Conservation (phyloP, 2,888 invertebrate species). For the Cephus pulcher region DNA sequence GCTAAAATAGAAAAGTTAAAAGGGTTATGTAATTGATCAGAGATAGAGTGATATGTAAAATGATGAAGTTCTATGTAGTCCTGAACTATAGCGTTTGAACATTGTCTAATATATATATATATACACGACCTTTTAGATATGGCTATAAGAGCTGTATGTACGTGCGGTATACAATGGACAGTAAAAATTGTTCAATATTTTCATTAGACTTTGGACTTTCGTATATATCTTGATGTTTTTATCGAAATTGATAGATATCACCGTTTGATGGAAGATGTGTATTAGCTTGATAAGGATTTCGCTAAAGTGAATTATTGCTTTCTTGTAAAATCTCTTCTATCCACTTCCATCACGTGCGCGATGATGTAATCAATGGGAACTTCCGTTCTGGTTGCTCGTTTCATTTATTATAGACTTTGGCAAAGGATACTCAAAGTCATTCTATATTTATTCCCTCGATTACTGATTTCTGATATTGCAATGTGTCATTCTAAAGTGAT, state of each 20-base stretch:
- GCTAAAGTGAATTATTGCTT: background rate
- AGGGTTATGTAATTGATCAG: background rate
- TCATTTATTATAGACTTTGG: background rate
- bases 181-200: background rate
- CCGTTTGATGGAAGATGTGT: background rate
- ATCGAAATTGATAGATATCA: background rate
- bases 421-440: background rate
- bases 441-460: no score
- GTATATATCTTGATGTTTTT: background rate
- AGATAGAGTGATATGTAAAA: background rate
- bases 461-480: background rate
- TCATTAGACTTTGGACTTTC: background rate
- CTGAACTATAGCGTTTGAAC: background rate
- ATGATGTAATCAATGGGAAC: background rate
- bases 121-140: no score
- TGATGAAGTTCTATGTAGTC: background rate
- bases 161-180: background rate
- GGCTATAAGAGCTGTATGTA: background rate
- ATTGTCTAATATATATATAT: background rate
- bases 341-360: background rate
- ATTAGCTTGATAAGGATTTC: background rate
- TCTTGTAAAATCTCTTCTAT: background rate
- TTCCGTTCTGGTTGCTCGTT: background rate
- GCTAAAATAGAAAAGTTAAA: background rate
- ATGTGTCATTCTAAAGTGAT: background rate